Evolutionary conservation across 2,797 vertebrate genomes (phyloP).

Genomic region (Scarus forsteni): DNA sequence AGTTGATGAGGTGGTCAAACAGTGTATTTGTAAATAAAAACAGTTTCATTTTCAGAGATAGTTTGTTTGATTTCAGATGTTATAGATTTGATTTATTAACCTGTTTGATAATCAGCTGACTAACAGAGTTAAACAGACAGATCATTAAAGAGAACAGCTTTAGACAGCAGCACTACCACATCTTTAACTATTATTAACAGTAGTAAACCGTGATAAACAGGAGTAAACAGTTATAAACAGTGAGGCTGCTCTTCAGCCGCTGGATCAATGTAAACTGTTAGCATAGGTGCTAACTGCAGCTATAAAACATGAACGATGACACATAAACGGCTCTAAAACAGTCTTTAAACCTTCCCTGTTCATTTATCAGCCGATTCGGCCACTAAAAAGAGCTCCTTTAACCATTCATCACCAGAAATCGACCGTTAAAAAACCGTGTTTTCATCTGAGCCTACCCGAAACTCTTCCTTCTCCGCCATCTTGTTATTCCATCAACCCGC

Average conservation of each 20-base stretch:
- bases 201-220: too few species aligned
- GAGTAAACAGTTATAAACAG: too few species aligned
- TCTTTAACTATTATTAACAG: too few species aligned
- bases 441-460: constrained; percentile 87
- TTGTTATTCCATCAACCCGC: constrained; percentile 85
- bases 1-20: too few species aligned
- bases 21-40: too few species aligned
- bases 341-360: rapidly evolving
- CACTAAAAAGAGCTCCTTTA: rapidly evolving
- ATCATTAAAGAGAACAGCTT: too few species aligned
- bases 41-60: too few species aligned
- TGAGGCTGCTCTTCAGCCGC: not conserved
- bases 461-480: constrained; percentile 91
- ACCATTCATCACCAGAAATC: not conserved
- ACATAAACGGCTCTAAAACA: not conserved
- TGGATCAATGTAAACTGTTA: constrained; percentile 24
- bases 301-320: not conserved
- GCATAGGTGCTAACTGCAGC: constrained; percentile 37
- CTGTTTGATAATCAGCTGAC: too few species aligned
- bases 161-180: too few species aligned
- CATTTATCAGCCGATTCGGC: rapidly evolving
- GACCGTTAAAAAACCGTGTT: constrained; percentile 39
- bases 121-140: too few species aligned
- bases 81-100: too few species aligned
- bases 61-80: too few species aligned